Percentiles rank a stretch among this genome's conserved stretches.
Evolutionary conservation across 2,113 vertebrate genomes (phyloP).

Genomic region (human (Homo sapiens)): DNA sequence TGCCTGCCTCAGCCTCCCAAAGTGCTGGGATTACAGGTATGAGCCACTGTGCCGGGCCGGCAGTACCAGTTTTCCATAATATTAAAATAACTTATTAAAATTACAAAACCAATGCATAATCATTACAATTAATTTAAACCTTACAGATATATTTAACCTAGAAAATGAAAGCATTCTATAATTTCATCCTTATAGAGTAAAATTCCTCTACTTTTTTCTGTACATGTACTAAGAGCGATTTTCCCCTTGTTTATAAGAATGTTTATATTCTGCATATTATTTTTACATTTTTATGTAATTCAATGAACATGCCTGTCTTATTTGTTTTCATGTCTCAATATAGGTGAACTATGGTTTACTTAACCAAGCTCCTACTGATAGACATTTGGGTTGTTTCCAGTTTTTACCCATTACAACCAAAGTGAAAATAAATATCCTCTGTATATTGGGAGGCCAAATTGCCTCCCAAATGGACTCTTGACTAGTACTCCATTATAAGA

Average conservation of each 20-base stretch:
- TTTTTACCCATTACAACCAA: neutral
- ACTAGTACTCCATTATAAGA: neutral
- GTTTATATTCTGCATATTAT: neutral
- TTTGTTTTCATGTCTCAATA: neutral
- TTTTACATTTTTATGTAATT: neutral
- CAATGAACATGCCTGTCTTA: neutral
- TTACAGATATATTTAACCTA: neutral
- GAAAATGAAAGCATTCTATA: neutral
- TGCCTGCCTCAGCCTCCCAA: no score
- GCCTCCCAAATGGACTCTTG: neutral
- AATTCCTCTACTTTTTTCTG: neutral
- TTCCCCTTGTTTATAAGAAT: neutral
- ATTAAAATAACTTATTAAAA: neutral
- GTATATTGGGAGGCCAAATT: neutral
- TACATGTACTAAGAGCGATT: neutral
- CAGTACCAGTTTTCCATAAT: neutral
- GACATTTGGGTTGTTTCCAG: neutral
- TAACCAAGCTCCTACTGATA: neutral
- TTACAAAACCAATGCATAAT: neutral
- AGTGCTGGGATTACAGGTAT: no score
- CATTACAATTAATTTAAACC: neutral
- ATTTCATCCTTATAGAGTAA: neutral
- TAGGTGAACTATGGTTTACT: slow-evolving; percentile 7
- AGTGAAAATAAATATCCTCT: slow-evolving; percentile 2
- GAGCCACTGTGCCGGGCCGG: neutral